phyloP scores from a whole-genome alignment of 2,888 invertebrate genomes.

The Plusia festucae region DNA sequence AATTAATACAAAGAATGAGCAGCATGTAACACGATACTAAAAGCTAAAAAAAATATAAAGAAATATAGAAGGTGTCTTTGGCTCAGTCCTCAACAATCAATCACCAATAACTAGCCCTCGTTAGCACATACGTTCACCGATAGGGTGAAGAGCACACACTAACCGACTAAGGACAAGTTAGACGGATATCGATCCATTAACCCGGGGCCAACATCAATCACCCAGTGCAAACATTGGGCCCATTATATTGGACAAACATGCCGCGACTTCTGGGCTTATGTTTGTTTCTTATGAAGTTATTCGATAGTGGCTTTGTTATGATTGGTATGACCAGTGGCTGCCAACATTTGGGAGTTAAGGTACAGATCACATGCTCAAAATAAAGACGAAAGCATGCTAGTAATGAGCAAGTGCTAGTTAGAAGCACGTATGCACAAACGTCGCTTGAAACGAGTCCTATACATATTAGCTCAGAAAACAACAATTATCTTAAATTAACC shows the following conservation, averaged over 20 bases:
- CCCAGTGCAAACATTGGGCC: slow-evolving; percentile 77
- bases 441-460: no score
- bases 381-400: no score
- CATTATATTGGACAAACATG: slow-evolving; percentile 81
- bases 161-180: slow-evolving; percentile 55
- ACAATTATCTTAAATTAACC: no score
- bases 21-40: no score
- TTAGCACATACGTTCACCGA: slow-evolving; percentile 48
- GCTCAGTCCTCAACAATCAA: slow-evolving; percentile 45
- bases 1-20: no score
- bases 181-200: slow-evolving; percentile 80
- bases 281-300: slow-evolving; percentile 73
- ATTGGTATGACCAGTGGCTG: slow-evolving; percentile 30
- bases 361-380: no score
- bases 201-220: slow-evolving; percentile 79
- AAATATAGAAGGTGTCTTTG: no score
- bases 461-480: no score
- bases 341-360: slow-evolving; percentile 33
- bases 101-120: slow-evolving; percentile 52
- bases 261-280: slow-evolving; percentile 69
- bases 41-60: no score
- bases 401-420: no score
- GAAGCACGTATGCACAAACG: no score
- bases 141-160: slow-evolving; percentile 54
- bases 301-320: slow-evolving; percentile 55